Base-by-base conservation (phyloP, 2,113 vertebrate genomes). In the Atractosteus spatula region DNA sequence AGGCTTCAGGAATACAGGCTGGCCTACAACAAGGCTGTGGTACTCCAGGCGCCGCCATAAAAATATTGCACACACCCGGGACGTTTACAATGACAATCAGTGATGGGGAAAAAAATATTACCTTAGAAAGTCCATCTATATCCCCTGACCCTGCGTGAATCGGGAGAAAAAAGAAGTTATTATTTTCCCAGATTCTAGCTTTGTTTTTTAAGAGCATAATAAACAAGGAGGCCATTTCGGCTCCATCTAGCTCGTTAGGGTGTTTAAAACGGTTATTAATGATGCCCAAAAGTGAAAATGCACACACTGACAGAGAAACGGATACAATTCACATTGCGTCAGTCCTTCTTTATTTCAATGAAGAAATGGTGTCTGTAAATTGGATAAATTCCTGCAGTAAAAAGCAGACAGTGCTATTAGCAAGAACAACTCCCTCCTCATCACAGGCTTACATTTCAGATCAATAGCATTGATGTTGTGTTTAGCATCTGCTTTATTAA, bases 61-160 rank as follows among this genome's bases (percentile, higher is more conserved):
- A 59, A n/a, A 59, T 14, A 59, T 2, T 16, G 29, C 29, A 2
- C 29, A 29, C 29, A 29, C 29, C 29, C 29, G 29, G 29, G 29
- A 29, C 29, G 29, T 29, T 29, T 29, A 29, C 29, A 29, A 29
- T 29, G 29, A 29, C 29, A 29, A 29, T 29, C 29, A 29, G 29
- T 29, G 29, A 29, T 29, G 29, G 29, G 29, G 29, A 29, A 29
- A 29, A 14, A 55, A 66, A 6, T 63, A 85, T 96, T 83, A 98
- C 97, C 96, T 99, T 99, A 88, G 96, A 96, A 92, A 99, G 94
- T 91, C 96, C 97, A 84, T 99, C 97, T 94, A 99, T 94, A 84
- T 99, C 96, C 74, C 96, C 95, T 86, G 97, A 99, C 80, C 97
- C 97, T 99, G 77, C 0, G 1, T 10, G 77, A 79, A 16, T 56